Base-by-base conservation (phyloP, 2,888 invertebrate genomes). In the Tetragonula carbonaria region DNA sequence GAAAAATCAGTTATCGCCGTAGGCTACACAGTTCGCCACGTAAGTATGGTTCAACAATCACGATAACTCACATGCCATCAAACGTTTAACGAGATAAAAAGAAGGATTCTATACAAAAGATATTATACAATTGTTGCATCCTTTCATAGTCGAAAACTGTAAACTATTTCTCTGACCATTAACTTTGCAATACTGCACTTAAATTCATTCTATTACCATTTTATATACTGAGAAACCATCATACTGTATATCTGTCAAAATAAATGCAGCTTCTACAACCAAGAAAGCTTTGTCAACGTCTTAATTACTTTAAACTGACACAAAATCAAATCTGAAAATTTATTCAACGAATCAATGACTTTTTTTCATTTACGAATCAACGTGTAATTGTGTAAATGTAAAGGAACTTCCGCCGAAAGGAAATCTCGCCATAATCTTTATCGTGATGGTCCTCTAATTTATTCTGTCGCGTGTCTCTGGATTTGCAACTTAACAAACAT, bases 161-260 rank as follows among this genome's bases (percentile, higher is more conserved):
- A 62, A 62, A 62, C 28, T 62, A 23, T 53, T 53, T 16, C 21
- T 53, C 28, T 28, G 16, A 23, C 23, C 62, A 62, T 62, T 62
- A 62, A 62, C 57, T 57, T 18, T 57, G 57, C 57, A 59, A 59
- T 59, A 59, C 57, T 57, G n/a, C n/a, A 57, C 57, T n/a, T 57
- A 57, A 14, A n/a, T 57, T n/a, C n/a, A n/a, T n/a, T 57, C 57
- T 57, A 57, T 57, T n/a, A n/a, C 57, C 14, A 57, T n/a, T n/a
- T n/a, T n/a, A 28, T 28, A 28, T 28, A 57, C n/a, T 21, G 57
- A 57, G n/a, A 5, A 13, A n/a, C n/a, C n/a, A 57, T 57, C n/a
- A n/a, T 57, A 38, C 38, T 38, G 4, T 13, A n/a, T 57, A 57
- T n/a, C 57, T n/a, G 13, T 21, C n/a, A 14, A 57, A 57, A 57